A percentile compares a stretch with the other conserved stretches of the same genome.
Conservation (phyloP, 2,888 invertebrate species). For the Lepidochrysops patricia region DNA sequence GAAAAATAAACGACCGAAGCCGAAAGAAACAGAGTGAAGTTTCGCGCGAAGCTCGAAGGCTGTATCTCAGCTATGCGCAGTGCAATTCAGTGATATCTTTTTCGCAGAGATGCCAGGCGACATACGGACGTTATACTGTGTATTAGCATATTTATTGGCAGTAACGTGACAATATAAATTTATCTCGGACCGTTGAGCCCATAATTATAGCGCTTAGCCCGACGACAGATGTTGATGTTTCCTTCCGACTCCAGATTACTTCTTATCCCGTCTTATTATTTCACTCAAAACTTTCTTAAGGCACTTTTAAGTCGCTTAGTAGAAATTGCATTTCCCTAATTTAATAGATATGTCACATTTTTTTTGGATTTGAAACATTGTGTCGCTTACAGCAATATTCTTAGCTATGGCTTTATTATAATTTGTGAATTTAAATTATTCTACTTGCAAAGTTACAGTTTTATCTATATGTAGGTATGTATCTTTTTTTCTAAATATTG, state of each 20-base stretch:
- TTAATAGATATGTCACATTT: no score
- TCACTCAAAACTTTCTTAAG: not conserved
- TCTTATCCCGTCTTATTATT: not conserved
- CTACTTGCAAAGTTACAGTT: no score
- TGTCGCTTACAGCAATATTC: no score
- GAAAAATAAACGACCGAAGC: conserved; percentile 57
- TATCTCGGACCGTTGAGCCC: conserved; percentile 59
- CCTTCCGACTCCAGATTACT: conserved; percentile 16
- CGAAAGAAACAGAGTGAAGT: conserved; percentile 55
- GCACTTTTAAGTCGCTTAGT: not conserved
- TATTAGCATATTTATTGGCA: conserved; percentile 74
- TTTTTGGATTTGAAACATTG: no score
- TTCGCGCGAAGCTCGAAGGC: conserved; percentile 50
- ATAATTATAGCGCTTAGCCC: conserved; percentile 24
- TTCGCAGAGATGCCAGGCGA: conserved; percentile 62
- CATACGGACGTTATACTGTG: conserved; percentile 71
- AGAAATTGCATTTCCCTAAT: not conserved
- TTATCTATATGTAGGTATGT: no score
- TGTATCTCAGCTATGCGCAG: conserved; percentile 70
- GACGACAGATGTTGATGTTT: conserved; percentile 32
- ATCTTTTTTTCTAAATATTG: no score
- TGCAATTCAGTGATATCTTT: conserved; percentile 73
- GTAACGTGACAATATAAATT: conserved; percentile 67
- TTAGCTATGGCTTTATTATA: no score
- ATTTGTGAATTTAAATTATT: no score